A percentile compares a stretch with the other conserved stretches of the same genome.
Conservation (phyloP, 2,888 invertebrate species). For the Callyntrura sp. region DNA sequence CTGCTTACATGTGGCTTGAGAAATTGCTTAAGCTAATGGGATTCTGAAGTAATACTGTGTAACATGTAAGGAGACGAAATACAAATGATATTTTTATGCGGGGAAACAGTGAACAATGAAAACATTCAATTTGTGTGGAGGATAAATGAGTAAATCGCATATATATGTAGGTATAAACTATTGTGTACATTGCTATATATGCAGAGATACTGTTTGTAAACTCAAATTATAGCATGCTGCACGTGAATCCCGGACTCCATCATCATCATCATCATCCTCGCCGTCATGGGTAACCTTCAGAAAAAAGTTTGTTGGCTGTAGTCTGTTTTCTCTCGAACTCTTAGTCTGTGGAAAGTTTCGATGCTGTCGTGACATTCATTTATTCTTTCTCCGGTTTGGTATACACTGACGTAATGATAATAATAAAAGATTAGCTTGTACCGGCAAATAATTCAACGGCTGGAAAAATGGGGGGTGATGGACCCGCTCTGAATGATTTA, state of each 20-base stretch:
- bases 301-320: slow-evolving; percentile 46
- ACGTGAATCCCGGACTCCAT: not conserved
- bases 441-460: slow-evolving; percentile 38
- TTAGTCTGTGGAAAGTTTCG: slow-evolving; percentile 4
- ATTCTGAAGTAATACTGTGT: not conserved
- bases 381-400: slow-evolving; percentile 38
- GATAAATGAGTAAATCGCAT: not conserved
- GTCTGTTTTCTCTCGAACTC: slow-evolving; percentile 10
- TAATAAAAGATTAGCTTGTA: slow-evolving; percentile 47
- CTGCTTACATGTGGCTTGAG: slow-evolving; percentile 18
- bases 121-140: slow-evolving; percentile 30
- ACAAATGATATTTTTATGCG: slow-evolving; percentile 22
- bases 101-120: slow-evolving; percentile 30
- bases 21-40: slow-evolving; percentile 31
- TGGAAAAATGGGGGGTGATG: slow-evolving; percentile 78
- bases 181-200: not conserved
- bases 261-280: not conserved
- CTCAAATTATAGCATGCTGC: not conserved
- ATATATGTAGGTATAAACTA: too few species aligned
- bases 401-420: slow-evolving; percentile 34
- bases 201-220: not conserved
- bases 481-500: slow-evolving; percentile 69
- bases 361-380: slow-evolving; percentile 42
- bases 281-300: slow-evolving; percentile 8
- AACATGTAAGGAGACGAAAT: slow-evolving; percentile 18